Conservation (phyloP, 2,113 vertebrate genomes). For the Campylomormyrus tamandua region DNA sequence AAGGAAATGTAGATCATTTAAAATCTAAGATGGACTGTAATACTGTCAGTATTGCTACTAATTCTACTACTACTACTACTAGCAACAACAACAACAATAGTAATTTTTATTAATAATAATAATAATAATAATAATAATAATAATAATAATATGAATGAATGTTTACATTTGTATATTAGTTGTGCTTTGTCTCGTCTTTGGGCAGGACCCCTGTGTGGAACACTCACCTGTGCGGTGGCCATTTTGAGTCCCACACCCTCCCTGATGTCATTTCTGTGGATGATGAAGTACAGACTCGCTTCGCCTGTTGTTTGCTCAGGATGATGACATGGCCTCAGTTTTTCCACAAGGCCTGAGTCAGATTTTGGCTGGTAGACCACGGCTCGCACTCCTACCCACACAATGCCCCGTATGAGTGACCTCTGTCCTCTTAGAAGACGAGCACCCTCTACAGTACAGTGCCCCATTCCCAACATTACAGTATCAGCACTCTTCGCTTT, state of each 20-base stretch:
- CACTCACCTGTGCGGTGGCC: not conserved
- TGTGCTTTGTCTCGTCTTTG: not conserved
- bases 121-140: not conserved
- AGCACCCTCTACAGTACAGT: not conserved
- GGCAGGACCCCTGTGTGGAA: not conserved
- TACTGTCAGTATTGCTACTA: not conserved
- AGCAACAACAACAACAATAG: not conserved
- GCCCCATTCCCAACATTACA: not conserved
- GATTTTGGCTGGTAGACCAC: not conserved
- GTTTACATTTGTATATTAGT: not conserved
- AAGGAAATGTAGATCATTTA: not conserved
- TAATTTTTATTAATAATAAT: no score
- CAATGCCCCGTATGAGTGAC: not conserved
- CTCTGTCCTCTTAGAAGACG: not conserved
- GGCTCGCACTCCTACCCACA: not conserved
- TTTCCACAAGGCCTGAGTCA: not conserved
- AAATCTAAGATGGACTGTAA: not conserved
- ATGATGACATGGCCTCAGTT: not conserved
- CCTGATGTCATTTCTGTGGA: not conserved
- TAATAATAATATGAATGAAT: not conserved
- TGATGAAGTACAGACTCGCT: not conserved
- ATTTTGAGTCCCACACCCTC: not conserved
- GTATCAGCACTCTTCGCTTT: not conserved
- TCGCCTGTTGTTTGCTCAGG: not conserved
- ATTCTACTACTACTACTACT: not conserved